Evolutionary conservation across 1,140 invertebrate genomes (phyloP).

Genomic region (Apocrypta bakeri): DNA sequence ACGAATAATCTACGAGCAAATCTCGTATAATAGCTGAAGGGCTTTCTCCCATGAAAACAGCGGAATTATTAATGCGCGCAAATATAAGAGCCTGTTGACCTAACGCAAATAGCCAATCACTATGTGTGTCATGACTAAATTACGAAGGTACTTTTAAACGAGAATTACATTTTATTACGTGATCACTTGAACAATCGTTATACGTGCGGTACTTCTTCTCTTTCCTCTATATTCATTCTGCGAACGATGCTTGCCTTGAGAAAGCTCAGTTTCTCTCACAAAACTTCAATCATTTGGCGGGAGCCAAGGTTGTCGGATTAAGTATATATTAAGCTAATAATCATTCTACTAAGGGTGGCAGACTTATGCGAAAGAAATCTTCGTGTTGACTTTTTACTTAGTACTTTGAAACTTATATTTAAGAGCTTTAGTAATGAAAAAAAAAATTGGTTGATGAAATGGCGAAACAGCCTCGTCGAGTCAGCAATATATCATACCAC

Average conservation of each 20-base stretch:
- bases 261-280: not conserved
- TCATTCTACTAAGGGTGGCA: no score
- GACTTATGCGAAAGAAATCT: not conserved
- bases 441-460: no score
- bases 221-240: not conserved
- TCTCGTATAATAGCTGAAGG: no score
- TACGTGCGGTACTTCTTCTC: not conserved
- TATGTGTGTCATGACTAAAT: not conserved
- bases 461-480: no score
- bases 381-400: no score
- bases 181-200: no score
- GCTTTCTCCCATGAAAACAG: not conserved
- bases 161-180: not conserved
- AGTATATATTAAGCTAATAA: not conserved
- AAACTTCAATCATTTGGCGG: not conserved
- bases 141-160: not conserved
- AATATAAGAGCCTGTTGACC: not conserved
- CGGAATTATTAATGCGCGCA: not conserved
- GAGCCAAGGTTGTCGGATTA: not conserved
- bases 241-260: not conserved
- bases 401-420: no score
- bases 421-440: no score
- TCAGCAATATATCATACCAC: no score
- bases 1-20: no score
- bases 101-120: not conserved